Evolutionary conservation across 2,113 vertebrate species (phyloP), one percentile per base, ranked within the genome.

Genomic region (Mobula hypostoma): DNA sequence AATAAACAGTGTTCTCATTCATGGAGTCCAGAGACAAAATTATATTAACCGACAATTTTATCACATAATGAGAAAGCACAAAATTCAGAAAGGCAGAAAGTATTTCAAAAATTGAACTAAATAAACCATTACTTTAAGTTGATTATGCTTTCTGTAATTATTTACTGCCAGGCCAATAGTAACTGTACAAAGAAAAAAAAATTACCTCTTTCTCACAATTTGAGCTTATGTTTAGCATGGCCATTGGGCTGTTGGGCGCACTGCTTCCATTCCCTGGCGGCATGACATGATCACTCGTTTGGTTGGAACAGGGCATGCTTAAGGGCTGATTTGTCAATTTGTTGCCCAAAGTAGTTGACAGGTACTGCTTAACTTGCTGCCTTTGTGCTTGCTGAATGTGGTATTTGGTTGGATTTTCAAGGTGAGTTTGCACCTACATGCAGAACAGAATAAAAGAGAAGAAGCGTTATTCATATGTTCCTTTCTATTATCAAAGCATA

Each of bases 161-260:
- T 36, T 92, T 92, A 92, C 66, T 72, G 21, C 32, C 68, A 48
- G 72, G 68, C 68, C 91, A 93, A 99, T 98, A 96, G 99, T 98
- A 95, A 99, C 99, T 98, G 99, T 99, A 95, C 95, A 79, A 95
- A 95, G 94, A 96, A 94, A 29, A 94, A 36, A 66, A 7, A 80
- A 32, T 96, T 97, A 98, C 98, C 97, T 98, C 98, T 96, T 98
- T 98, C 95, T 98, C 98, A 95, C 98, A 98, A 97, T 97, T 98
- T 96, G 97, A 97, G 97, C 98, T 98, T 87, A 99, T 97, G 94
- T 98, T 99, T 94, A 99, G 98, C 98, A 99, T 97, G 94, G 99
- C 99, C 99, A 99, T 99, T 5, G 99, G 99, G 96, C 99, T 99
- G 98, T 99, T 99, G 96, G 99, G 99, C 2, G 99, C 98, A 88